Evolutionary conservation across 2,888 invertebrate species (phyloP), one percentile per base, ranked within the genome.

Genomic region (Oeneis ivallda): DNA sequence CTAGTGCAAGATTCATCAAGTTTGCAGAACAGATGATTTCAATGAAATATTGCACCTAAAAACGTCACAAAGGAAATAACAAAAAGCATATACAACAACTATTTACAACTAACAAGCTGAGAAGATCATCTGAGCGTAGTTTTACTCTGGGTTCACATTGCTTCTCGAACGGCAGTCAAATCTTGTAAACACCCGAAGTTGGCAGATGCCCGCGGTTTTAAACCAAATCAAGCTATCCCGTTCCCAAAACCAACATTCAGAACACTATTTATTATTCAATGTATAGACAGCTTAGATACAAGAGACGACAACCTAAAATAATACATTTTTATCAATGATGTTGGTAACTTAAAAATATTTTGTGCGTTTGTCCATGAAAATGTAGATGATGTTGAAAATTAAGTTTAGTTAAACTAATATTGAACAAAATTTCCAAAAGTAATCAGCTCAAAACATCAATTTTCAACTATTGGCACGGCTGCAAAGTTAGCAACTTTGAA

Each of bases 21-120:
- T 17, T 17, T 17, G 9, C 47, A 47, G 47, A 9, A 15, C n/a
- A 8, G 45, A 45, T n/a, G n/a, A 50, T 47, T 32, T 37, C 39
- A 59, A 47, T 19, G 17, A 34, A 56, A 52, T 10, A 19, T 56
- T 49, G 54, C 62, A 49, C 52, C 26, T 49, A 64, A 66, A 54
- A 61, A 66, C 70, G 52, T 26, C 39, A 65, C 69, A 66, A 70
- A 68, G 11, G 0, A 69, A 66, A n/a, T 15, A 67, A 68, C 60
- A 13, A n/a, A 67, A 70, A 43, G 70, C 67, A 50, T 19, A 19
- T 41, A 70, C 67, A 66, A 19, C 60, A 71, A 72, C 53, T 72
- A 70, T 70, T 62, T 66, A 72, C 70, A 72, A 52, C 19, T 52
- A 34, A 10, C 13, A 67, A 70, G 68, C 67, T 6, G 9, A 15